These are phyloP conservation scores for Microcebus jonahi DNA, from an alignment of 2,113 vertebrate species.

Conservation along the genomic window DNA sequence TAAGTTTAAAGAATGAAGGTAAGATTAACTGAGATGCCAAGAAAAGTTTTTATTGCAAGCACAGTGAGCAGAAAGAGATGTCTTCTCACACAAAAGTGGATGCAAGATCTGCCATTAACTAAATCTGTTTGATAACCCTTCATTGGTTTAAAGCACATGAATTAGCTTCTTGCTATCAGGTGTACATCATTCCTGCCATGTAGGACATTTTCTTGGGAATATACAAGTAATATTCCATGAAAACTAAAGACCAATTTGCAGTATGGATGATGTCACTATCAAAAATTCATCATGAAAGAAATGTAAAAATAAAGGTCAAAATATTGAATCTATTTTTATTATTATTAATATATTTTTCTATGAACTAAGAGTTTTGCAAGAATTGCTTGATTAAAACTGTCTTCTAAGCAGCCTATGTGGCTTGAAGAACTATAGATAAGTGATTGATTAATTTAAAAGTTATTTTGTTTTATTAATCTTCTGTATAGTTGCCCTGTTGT, in stretches of 20 bases:
- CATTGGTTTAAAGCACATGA: slow-evolving; percentile 69
- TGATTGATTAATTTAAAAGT: not conserved
- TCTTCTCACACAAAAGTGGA: slow-evolving; percentile 77
- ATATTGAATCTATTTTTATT: not conserved
- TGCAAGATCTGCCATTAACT: slow-evolving; percentile 72
- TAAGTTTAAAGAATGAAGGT: slow-evolving; percentile 79
- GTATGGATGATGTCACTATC: not conserved
- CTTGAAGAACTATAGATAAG: not conserved
- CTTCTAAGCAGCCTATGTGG: not conserved
- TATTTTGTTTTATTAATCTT: not conserved
- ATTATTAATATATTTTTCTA: not conserved
- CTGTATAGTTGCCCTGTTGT: too few relatives aligned
- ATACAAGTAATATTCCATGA: slow-evolving; percentile 97
- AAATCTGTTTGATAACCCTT: slow-evolving; percentile 74
- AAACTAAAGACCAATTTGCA: not conserved
- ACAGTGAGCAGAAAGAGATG: slow-evolving; percentile 80
- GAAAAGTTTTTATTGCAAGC: slow-evolving; percentile 88
- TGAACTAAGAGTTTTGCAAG: not conserved
- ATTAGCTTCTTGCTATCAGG: slow-evolving; percentile 83
- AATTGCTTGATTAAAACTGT: slow-evolving; percentile 22
- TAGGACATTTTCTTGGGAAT: slow-evolving; percentile 99
- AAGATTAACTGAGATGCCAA: slow-evolving; percentile 80
- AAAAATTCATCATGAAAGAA: not conserved
- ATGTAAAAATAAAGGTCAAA: not conserved
- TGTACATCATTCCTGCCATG: slow-evolving; percentile 99